Evolutionary conservation across 2,113 vertebrate species (phyloP).

Genomic region (Serilophus lunatus): DNA sequence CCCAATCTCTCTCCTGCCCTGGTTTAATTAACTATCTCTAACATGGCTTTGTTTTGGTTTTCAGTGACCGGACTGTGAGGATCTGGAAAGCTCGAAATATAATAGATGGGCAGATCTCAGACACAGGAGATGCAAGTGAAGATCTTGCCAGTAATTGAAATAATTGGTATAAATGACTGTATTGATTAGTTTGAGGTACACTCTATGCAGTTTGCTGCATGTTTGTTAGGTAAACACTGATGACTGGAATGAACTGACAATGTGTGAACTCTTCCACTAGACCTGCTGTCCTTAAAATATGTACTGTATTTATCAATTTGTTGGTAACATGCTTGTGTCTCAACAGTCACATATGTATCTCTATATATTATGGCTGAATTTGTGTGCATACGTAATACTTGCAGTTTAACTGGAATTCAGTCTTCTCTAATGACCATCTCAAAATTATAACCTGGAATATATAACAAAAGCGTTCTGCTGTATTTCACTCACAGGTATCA

Average conservation of each 20-base stretch:
- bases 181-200: slow-evolving; percentile 26
- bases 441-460: slow-evolving; percentile 14
- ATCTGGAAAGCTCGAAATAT: slow-evolving; percentile 89
- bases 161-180: not conserved
- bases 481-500: slow-evolving; percentile 40
- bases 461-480: slow-evolving; percentile 14
- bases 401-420: slow-evolving; percentile 48
- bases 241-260: slow-evolving; percentile 59
- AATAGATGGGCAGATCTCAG: slow-evolving; percentile 82
- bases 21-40: not conserved
- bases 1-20: rapidly evolving
- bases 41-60: not conserved
- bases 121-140: slow-evolving; percentile 78
- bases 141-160: slow-evolving; percentile 79
- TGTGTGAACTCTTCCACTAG: slow-evolving; percentile 56
- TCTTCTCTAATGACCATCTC: slow-evolving; percentile 42
- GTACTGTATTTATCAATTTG: slow-evolving; percentile 56
- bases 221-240: slow-evolving; percentile 51
- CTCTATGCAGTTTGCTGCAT: slow-evolving; percentile 58
- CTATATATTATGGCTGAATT: slow-evolving; percentile 49
- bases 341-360: slow-evolving; percentile 11
- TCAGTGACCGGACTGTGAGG: slow-evolving; percentile 92
- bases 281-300: slow-evolving; percentile 63
- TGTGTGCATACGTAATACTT: slow-evolving; percentile 54
- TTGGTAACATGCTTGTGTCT: slow-evolving; percentile 53